A percentile compares a stretch with the other conserved stretches of the same genome.
Evolutionary conservation across 1,140 invertebrate genomes (phyloP).

Genomic region (Cardiocondyla obscurior): DNA sequence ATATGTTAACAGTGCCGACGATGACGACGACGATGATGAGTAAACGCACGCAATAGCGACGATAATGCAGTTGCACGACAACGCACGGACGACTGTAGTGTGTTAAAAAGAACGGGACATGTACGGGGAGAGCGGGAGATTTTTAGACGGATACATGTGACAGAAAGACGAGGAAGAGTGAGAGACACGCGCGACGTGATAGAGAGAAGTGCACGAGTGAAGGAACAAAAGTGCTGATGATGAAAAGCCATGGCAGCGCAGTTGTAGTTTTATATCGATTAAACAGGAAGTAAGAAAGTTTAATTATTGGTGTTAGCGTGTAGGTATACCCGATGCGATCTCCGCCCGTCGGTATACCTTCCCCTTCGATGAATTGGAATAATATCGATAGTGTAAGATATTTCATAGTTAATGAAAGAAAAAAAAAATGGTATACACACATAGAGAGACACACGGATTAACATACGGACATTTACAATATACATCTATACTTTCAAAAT

Average conservation of each 20-base stretch:
- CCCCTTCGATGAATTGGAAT: conserved; percentile 77
- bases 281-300: conserved; percentile 72
- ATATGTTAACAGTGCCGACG: conserved; percentile 39
- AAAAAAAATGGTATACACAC: conserved; percentile 26
- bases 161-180: background rate
- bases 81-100: conserved; percentile 22
- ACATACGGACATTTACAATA: background rate
- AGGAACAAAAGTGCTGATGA: conserved; percentile 65
- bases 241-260: conserved; percentile 65
- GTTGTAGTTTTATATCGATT: conserved; percentile 80
- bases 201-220: conserved; percentile 41
- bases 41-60: conserved; percentile 13
- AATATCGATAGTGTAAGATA: conserved; percentile 82
- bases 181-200: background rate
- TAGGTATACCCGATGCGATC: conserved; percentile 71
- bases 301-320: conserved; percentile 80
- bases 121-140: background rate
- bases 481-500: background rate
- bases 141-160: conserved; percentile 5
- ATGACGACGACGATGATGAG: background rate
- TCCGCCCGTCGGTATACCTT: conserved; percentile 72
- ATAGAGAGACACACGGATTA: background rate
- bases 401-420: conserved; percentile 76
- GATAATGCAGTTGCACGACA: conserved; percentile 3
- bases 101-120: background rate